These are phyloP conservation scores for Cathartes aura DNA, from an alignment of 2,113 vertebrate genomes.

Conservation along the genomic window DNA sequence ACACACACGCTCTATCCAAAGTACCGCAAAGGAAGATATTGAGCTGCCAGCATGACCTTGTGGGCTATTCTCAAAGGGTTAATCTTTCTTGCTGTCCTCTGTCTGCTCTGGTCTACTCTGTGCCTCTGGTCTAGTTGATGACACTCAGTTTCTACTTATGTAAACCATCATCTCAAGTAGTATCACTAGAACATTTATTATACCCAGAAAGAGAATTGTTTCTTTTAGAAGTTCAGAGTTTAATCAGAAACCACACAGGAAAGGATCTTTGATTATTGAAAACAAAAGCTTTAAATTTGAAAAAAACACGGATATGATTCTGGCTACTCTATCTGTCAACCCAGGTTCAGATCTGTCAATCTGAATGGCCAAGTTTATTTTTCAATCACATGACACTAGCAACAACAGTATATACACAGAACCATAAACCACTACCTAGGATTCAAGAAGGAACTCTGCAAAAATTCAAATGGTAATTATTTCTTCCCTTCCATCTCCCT, in stretches of 20 bases:
- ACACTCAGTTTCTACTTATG: not conserved
- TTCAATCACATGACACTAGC: not conserved
- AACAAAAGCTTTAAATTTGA: not conserved
- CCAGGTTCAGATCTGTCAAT: not conserved
- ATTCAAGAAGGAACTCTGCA: not conserved
- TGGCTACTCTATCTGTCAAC: not conserved
- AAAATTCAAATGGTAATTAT: accelerated
- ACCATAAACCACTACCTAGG: no score
- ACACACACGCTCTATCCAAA: accelerated
- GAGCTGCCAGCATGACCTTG: accelerated
- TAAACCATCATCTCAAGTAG: not conserved
- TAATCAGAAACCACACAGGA: not conserved
- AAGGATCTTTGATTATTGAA: not conserved
- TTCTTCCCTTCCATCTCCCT: not conserved
- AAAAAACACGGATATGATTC: not conserved
- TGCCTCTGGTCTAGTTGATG: no score
- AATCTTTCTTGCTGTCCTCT: not conserved
- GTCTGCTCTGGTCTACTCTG: not conserved
- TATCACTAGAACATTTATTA: not conserved
- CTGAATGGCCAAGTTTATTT: not conserved
- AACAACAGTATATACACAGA: not conserved
- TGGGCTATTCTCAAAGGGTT: not conserved
- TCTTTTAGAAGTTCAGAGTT: not conserved
- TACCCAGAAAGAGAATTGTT: not conserved
- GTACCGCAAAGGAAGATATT: not conserved